A percentile compares a stretch with the other conserved stretches of the same genome.
These are phyloP conservation scores for Paramormyrops hopkinsi DNA, from an alignment of 2,797 vertebrate genomes.

Conservation along the genomic window DNA sequence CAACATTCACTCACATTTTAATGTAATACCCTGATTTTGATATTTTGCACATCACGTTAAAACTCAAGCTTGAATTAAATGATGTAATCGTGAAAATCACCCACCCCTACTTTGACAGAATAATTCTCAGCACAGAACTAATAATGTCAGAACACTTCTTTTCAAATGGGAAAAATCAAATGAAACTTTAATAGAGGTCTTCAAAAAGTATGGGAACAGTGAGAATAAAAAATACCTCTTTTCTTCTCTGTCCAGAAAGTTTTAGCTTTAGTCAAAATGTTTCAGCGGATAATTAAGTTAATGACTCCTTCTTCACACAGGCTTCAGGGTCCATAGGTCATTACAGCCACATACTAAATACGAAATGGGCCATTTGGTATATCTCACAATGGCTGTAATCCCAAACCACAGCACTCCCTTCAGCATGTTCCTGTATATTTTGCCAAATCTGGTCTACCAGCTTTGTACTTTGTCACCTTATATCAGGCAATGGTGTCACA, in stretches of 20 bases:
- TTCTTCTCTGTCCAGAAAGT: constrained; percentile 2
- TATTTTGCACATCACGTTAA: not conserved
- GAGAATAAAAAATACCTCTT: not conserved
- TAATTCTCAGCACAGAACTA: not conserved
- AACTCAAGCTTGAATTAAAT: not conserved
- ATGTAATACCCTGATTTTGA: not conserved
- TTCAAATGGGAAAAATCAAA: not conserved
- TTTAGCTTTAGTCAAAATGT: not conserved
- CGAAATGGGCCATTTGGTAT: not conserved
- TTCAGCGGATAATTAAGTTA: not conserved
- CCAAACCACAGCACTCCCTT: not conserved
- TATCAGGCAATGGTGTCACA: not conserved
- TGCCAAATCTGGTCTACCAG: not conserved
- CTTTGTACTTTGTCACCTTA: not conserved
- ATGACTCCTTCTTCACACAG: not conserved
- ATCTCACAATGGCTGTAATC: not conserved
- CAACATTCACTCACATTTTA: not conserved
- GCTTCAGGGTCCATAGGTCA: not conserved
- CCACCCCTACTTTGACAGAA: not conserved
- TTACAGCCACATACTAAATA: not conserved
- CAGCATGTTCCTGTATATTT: not conserved
- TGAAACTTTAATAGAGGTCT: not conserved
- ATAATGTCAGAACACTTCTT: not conserved
- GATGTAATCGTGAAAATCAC: not conserved
- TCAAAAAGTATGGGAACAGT: not conserved